phyloP scores from a whole-genome alignment of 2,797 vertebrate species.

The Furcifer pardalis region DNA sequence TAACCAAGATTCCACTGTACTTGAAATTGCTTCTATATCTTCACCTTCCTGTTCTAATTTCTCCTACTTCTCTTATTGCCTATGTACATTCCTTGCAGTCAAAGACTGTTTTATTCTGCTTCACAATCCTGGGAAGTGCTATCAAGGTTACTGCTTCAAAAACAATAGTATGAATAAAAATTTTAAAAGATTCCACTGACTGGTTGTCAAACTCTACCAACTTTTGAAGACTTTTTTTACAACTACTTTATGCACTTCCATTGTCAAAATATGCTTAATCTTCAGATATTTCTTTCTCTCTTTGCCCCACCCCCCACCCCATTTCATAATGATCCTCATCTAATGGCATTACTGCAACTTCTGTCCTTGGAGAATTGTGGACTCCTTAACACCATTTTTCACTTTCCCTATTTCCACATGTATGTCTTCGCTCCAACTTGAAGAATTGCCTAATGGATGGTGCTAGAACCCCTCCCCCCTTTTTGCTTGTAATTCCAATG shows the following conservation, averaged over 20 bases:
- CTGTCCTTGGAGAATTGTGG: slow-evolving; percentile 71
- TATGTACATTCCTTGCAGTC: background rate
- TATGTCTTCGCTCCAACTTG: slow-evolving; percentile 64
- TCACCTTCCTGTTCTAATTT: no score
- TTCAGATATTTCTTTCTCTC: slow-evolving; percentile 43
- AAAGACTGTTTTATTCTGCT: background rate
- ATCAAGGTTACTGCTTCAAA: background rate
- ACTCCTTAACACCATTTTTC: slow-evolving; percentile 76
- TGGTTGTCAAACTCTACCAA: background rate
- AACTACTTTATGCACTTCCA: slow-evolving; percentile 12
- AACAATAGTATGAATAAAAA: background rate
- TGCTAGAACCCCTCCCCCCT: slow-evolving; percentile 21
- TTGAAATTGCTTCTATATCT: no score
- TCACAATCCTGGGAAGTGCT: background rate
- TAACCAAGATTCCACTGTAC: no score
- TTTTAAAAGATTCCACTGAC: background rate
- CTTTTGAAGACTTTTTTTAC: slow-evolving; percentile 11
- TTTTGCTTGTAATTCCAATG: slow-evolving; percentile 66
- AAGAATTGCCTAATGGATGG: slow-evolving; percentile 65
- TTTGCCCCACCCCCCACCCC: no score
- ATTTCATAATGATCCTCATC: slow-evolving; percentile 56
- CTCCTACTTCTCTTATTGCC: background rate
- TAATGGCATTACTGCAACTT: slow-evolving; percentile 52
- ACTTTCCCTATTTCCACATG: slow-evolving; percentile 68
- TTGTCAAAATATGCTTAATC: slow-evolving; percentile 17